A percentile compares a stretch with the other conserved stretches of the same genome.
Evolutionary conservation across 2,888 invertebrate species (phyloP).

Genomic region (Podotricha telesiphe): DNA sequence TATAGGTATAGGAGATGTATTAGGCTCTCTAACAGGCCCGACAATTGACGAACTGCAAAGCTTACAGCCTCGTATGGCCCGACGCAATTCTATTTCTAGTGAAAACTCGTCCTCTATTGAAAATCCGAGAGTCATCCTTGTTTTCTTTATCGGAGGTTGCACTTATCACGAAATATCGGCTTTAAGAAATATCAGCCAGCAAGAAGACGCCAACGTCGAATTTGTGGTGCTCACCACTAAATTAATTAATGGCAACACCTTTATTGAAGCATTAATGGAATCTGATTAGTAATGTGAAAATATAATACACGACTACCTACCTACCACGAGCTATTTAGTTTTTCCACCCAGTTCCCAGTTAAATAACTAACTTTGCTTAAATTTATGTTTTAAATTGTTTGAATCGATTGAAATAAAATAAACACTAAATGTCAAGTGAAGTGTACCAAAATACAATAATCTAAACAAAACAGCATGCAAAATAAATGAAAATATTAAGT

Average conservation of each 20-base stretch:
- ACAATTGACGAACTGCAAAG: constrained; percentile 87
- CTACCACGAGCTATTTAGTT: too few species aligned
- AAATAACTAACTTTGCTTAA: too few species aligned
- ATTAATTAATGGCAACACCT: constrained; percentile 94
- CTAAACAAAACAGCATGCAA: neutral
- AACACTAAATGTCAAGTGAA: too few species aligned
- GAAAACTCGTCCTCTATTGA: constrained; percentile 83
- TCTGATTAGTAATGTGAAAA: constrained; percentile 44
- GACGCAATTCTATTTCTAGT: constrained; percentile 83
- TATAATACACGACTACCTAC: too few species aligned
- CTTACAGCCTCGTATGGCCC: constrained; percentile 81
- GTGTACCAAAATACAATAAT: too few species aligned
- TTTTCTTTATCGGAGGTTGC: constrained; percentile 98
- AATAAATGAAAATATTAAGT: too few species aligned
- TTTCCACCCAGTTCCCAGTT: too few species aligned
- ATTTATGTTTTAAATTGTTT: too few species aligned
- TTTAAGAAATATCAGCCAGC: constrained; percentile 88
- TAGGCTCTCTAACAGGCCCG: constrained; percentile 92
- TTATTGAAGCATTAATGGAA: constrained; percentile 90
- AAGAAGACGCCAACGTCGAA: constrained; percentile 93
- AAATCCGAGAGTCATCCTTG: constrained; percentile 89
- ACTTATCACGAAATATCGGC: constrained; percentile 97
- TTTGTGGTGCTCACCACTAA: constrained; percentile 96
- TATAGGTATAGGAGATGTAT: constrained; percentile 90
- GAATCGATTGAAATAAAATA: too few species aligned